phyloP scores from a whole-genome alignment of 2,888 invertebrate species.

The Kryphioiulus occultus region DNA sequence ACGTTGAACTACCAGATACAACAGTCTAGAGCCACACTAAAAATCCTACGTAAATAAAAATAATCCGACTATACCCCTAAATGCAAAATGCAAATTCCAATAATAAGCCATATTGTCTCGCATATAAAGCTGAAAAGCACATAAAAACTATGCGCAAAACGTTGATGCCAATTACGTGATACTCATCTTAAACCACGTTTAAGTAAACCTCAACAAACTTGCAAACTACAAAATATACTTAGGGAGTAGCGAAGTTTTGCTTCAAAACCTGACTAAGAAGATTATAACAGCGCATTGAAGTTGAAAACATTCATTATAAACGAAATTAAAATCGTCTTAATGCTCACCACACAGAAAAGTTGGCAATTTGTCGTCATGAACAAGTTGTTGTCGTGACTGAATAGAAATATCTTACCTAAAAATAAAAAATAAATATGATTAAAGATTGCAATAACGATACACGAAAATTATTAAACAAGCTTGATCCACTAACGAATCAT shows the following conservation, averaged over 20 bases:
- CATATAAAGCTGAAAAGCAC: constrained; percentile 24
- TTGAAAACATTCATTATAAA: background rate
- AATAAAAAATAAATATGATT: background rate
- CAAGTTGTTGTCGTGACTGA: too few relatives aligned
- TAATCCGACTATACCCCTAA: background rate
- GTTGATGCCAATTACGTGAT: constrained; percentile 3
- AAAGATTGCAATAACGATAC: background rate
- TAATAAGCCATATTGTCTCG: background rate
- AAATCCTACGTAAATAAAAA: background rate
- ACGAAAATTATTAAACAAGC: too few relatives aligned
- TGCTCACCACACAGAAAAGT: background rate
- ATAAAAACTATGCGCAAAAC: constrained; percentile 21
- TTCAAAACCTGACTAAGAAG: background rate
- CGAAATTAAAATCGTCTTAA: background rate
- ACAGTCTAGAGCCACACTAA: background rate
- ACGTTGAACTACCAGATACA: background rate
- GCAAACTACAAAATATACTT: background rate
- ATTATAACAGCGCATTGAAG: background rate
- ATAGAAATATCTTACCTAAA: background rate
- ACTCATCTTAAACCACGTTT: background rate
- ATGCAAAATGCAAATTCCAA: background rate
- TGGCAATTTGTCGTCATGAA: background rate
- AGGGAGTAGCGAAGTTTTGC: background rate
- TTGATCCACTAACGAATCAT: too few relatives aligned
- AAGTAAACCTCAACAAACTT: constrained; percentile 20